phyloP scores from a whole-genome alignment of 1,140 invertebrate genomes.

The Hyles vespertilio region DNA sequence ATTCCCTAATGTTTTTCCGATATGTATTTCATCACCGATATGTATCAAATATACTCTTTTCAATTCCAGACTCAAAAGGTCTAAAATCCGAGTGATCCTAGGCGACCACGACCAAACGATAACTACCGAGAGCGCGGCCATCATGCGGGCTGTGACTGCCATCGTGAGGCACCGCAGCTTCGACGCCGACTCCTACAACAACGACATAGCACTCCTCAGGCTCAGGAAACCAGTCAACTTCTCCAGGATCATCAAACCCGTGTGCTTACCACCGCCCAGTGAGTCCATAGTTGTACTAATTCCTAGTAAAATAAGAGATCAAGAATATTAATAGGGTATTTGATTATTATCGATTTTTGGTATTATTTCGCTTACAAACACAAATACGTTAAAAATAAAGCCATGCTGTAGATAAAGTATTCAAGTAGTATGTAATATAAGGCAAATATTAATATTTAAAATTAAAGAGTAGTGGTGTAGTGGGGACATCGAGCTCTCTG shows the following conservation, averaged over 20 bases:
- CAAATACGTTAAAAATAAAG: too few relatives aligned
- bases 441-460: too few relatives aligned
- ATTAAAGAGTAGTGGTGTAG: too few relatives aligned
- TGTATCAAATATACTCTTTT: too few relatives aligned
- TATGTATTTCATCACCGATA: too few relatives aligned
- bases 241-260: conserved; percentile 86
- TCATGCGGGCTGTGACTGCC: conserved; percentile 86
- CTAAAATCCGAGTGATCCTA: conserved; percentile 86
- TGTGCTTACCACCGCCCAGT: conserved; percentile 84
- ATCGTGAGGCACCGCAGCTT: conserved; percentile 88
- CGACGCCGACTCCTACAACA: conserved; percentile 89
- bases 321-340: too few relatives aligned
- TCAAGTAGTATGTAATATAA: too few relatives aligned
- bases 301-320: neutral
- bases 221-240: conserved; percentile 86
- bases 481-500: too few relatives aligned
- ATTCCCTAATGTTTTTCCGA: too few relatives aligned
- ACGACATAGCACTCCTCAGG: conserved; percentile 89
- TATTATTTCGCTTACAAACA: too few relatives aligned
- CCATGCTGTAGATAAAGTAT: too few relatives aligned
- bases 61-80: conserved; percentile 80
- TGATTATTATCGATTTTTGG: too few relatives aligned
- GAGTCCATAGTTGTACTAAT: conserved; percentile 33
- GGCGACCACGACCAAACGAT: conserved; percentile 88
- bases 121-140: conserved; percentile 83